phyloP scores from a whole-genome alignment of 2,113 vertebrate species.

The Ptyas mucosa region DNA sequence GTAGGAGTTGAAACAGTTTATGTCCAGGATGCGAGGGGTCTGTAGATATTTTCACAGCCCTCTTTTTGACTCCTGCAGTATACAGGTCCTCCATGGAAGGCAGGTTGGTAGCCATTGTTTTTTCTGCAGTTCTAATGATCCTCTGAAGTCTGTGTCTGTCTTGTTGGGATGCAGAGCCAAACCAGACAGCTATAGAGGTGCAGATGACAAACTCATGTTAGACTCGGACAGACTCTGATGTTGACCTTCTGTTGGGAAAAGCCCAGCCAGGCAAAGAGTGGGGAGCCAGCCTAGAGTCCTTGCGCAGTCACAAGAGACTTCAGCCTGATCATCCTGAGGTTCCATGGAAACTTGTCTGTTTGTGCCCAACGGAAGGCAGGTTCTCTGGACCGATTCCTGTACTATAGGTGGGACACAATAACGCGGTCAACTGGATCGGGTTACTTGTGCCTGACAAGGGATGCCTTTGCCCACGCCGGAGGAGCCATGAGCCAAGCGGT shows the following conservation, averaged over 20 bases:
- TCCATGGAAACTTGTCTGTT: neutral
- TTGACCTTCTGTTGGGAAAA: neutral
- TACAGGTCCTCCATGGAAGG: too few relatives aligned
- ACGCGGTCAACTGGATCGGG: neutral
- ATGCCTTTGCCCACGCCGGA: fast-evolving
- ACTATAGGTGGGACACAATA: neutral
- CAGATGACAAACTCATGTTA: too few relatives aligned
- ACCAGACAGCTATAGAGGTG: too few relatives aligned
- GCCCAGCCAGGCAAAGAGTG: neutral
- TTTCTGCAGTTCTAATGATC: too few relatives aligned
- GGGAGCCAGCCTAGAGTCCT: neutral
- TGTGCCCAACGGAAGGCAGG: neutral
- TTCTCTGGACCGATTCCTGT: neutral
- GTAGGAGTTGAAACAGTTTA: too few relatives aligned
- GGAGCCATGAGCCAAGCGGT: neutral
- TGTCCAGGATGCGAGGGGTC: too few relatives aligned
- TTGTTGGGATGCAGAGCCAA: too few relatives aligned
- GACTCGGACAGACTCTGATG: too few relatives aligned
- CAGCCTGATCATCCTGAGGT: neutral
- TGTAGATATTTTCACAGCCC: too few relatives aligned
- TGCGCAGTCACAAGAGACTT: neutral
- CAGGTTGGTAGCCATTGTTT: too few relatives aligned
- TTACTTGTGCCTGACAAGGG: neutral
- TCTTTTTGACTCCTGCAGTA: too few relatives aligned
- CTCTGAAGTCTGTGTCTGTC: too few relatives aligned